Conservation (phyloP, 2,797 vertebrate species). For the Parauchenoglanis punctatus region DNA sequence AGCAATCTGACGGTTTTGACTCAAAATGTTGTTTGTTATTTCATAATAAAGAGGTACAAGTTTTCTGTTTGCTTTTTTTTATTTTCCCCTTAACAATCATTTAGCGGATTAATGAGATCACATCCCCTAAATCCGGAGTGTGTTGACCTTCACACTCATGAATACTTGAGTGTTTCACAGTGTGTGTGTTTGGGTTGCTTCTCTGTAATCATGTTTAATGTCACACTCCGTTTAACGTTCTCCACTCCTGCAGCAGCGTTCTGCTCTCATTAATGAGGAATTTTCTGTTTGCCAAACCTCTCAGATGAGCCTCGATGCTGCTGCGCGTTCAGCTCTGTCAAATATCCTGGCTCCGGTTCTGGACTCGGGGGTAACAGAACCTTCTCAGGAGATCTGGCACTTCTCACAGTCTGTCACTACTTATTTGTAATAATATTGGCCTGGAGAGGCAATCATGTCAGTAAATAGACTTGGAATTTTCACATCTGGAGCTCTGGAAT, state of each 20-base stretch:
- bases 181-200: slow-evolving; percentile 44
- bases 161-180: slow-evolving; percentile 52
- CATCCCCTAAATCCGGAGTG: neutral
- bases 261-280: slow-evolving; percentile 13
- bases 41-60: neutral
- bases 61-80: too few species aligned
- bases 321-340: slow-evolving; percentile 19
- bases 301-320: neutral
- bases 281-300: slow-evolving; percentile 13
- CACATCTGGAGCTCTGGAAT: neutral
- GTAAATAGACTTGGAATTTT: slow-evolving; percentile 20
- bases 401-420: slow-evolving; percentile 29
- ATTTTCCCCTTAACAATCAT: neutral
- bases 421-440: slow-evolving; percentile 18
- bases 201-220: slow-evolving; percentile 68
- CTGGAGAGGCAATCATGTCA: neutral
- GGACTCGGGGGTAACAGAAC: slow-evolving; percentile 13
- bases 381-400: slow-evolving; percentile 30
- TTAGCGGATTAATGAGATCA: neutral
- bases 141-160: slow-evolving; percentile 11
- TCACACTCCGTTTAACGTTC: slow-evolving; percentile 53
- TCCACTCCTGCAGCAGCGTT: slow-evolving; percentile 47
- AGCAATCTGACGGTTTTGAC: neutral
- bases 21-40: neutral
- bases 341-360: slow-evolving; percentile 5